Percentiles rank a stretch among this genome's conserved stretches.
phyloP scores from a whole-genome alignment of 2,888 invertebrate species.

The Fissipunctia ypsillon region DNA sequence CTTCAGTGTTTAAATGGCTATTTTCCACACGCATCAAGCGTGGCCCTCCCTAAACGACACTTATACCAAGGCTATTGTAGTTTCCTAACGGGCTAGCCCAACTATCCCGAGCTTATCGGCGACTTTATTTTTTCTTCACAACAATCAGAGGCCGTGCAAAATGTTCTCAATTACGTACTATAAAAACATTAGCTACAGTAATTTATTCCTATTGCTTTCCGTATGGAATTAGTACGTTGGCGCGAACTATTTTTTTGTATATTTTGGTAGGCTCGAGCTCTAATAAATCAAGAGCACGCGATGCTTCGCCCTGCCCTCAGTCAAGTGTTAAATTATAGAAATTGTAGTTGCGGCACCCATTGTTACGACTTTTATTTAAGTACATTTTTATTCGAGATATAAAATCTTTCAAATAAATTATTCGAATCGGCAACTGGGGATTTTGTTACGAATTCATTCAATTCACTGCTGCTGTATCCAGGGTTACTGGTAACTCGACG shows the following conservation, averaged over 20 bases:
- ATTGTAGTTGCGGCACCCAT: slow-evolving; percentile 57
- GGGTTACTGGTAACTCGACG: no score
- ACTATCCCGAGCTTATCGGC: slow-evolving; percentile 62
- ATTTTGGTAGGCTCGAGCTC: slow-evolving; percentile 64
- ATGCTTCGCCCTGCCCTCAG: slow-evolving; percentile 54
- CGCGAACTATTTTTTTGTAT: slow-evolving; percentile 70
- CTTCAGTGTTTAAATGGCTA: slow-evolving; percentile 55
- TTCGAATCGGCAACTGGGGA: slow-evolving; percentile 9
- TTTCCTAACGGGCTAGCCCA: slow-evolving; percentile 57
- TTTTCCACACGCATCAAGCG: slow-evolving; percentile 51
- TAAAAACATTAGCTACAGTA: slow-evolving; percentile 73
- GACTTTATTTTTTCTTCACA: slow-evolving; percentile 65
- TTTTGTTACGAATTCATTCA: slow-evolving; percentile 3
- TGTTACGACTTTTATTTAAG: slow-evolving; percentile 55
- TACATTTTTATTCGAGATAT: slow-evolving; percentile 42
- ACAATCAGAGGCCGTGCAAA: slow-evolving; percentile 64
- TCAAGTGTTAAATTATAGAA: slow-evolving; percentile 54
- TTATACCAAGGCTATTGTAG: slow-evolving; percentile 52
- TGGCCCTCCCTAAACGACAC: slow-evolving; percentile 49
- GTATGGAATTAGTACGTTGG: slow-evolving; percentile 73
- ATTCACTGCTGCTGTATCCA: slow-evolving; percentile 20
- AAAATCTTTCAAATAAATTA: slow-evolving; percentile 20
- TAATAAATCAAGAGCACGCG: slow-evolving; percentile 71
- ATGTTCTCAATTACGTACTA: slow-evolving; percentile 67
- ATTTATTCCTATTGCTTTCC: slow-evolving; percentile 76